Conservation (phyloP, 2,888 invertebrate species). For the Xanthostigma xanthostigma region DNA sequence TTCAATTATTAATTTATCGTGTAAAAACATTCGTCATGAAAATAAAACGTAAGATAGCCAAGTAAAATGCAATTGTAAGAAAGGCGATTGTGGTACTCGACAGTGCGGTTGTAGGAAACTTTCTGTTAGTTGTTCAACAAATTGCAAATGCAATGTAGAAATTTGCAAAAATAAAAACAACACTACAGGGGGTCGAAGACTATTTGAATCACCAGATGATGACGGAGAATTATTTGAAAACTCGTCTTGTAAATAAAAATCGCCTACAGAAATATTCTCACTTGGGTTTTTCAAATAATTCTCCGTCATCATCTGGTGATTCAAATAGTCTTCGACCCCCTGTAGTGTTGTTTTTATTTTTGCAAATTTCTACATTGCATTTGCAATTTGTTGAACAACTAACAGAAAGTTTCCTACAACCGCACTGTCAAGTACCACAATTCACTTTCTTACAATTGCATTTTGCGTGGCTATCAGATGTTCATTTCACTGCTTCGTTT, state of each 20-base stretch:
- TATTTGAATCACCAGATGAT: neutral
- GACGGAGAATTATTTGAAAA: constrained; percentile 9
- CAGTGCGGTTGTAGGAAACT: constrained; percentile 45
- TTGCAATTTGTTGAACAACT: constrained; percentile 35
- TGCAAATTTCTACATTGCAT: constrained; percentile 33
- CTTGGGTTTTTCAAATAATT: constrained; percentile 10
- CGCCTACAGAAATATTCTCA: constrained; percentile 2
- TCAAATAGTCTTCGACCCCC: neutral
- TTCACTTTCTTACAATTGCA: constrained; percentile 42
- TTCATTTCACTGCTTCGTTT: constrained; percentile 30
- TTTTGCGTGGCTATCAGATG: constrained; percentile 39
- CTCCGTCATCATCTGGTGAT: constrained; percentile 4
- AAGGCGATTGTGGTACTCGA: constrained; percentile 39
- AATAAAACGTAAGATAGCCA: too few species aligned
- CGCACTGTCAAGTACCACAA: constrained; percentile 41
- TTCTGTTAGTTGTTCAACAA: constrained; percentile 27
- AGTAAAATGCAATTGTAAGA: constrained; percentile 40
- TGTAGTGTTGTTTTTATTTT: constrained; percentile 19
- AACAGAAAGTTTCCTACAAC: constrained; percentile 37
- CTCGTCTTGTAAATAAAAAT: too few species aligned
- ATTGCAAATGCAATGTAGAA: constrained; percentile 37
- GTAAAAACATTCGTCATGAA: too few species aligned
- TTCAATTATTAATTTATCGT: too few species aligned
- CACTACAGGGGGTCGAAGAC: neutral
- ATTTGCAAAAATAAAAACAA: constrained; percentile 27